A percentile compares a stretch with the other conserved stretches of the same genome.
Conservation (phyloP, 2,888 invertebrate genomes). For the Thyatira batis region DNA sequence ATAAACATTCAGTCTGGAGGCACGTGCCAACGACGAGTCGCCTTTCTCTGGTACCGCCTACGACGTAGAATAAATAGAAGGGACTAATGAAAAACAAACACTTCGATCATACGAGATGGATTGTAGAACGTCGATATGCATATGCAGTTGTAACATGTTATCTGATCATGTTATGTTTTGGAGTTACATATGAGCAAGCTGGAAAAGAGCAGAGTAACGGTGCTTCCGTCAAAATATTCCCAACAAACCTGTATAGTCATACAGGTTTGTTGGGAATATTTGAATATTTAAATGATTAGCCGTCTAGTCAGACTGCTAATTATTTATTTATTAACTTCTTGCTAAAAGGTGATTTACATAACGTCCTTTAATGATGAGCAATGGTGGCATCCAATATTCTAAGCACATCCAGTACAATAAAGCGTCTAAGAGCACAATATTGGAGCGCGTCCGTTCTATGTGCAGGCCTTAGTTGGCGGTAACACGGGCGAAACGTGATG, state of each 20-base stretch:
- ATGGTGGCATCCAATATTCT: not conserved
- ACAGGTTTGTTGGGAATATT: too few relatives aligned
- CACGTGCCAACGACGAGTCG: slow-evolving; percentile 62
- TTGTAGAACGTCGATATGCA: not conserved
- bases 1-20: slow-evolving; percentile 64
- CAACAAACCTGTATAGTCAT: too few relatives aligned
- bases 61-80: slow-evolving; percentile 12
- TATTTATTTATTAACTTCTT: too few relatives aligned
- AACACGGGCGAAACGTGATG: slow-evolving; percentile 50
- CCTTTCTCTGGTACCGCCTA: slow-evolving; percentile 24
- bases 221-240: too few relatives aligned
- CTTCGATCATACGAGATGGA: not conserved
- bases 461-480: slow-evolving; percentile 40
- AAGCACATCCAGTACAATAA: slow-evolving; percentile 39
- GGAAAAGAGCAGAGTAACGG: too few relatives aligned
- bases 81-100: slow-evolving; percentile 7
- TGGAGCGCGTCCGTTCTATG: slow-evolving; percentile 45
- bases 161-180: too few relatives aligned
- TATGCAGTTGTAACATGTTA: too few relatives aligned
- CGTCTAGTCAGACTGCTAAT: too few relatives aligned
- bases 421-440: slow-evolving; percentile 42
- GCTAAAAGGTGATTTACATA: too few relatives aligned
- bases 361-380: too few relatives aligned
- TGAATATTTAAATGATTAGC: too few relatives aligned
- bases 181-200: too few relatives aligned